phyloP scores from a whole-genome alignment of 2,113 vertebrate genomes.

The Triplophysa rosa region DNA sequence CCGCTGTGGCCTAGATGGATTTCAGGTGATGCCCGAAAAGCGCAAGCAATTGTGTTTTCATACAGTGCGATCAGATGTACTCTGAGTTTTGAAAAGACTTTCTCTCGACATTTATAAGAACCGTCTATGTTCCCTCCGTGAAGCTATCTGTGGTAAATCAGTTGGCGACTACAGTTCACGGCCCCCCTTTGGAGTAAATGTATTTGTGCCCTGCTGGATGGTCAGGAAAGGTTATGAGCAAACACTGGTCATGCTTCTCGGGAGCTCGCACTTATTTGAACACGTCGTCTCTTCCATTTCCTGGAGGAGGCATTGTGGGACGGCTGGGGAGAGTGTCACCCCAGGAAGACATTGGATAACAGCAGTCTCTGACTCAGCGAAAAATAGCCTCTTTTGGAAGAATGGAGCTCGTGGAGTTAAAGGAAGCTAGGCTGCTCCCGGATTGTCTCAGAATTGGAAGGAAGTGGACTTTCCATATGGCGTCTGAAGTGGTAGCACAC shows the following conservation, averaged over 20 bases:
- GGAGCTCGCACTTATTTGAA: slow-evolving; percentile 72
- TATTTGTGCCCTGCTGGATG: slow-evolving; percentile 48
- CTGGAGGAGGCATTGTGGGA: slow-evolving; percentile 53
- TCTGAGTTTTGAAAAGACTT: neutral
- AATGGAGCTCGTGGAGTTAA: slow-evolving; percentile 41
- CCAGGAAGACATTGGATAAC: slow-evolving; percentile 60
- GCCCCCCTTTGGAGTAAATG: slow-evolving; percentile 51
- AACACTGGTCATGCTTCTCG: slow-evolving; percentile 44
- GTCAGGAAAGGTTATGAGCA: slow-evolving; percentile 46
- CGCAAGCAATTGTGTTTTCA: slow-evolving; percentile 1
- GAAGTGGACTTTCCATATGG: slow-evolving; percentile 45
- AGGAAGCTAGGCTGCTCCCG: slow-evolving; percentile 29
- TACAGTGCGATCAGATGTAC: slow-evolving; percentile 46
- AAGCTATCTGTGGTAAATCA: slow-evolving; percentile 54
- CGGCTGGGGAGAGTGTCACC: slow-evolving; percentile 19
- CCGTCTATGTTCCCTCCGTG: slow-evolving; percentile 42
- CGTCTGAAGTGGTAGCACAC: slow-evolving; percentile 18
- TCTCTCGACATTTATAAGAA: slow-evolving; percentile 30
- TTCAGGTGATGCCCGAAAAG: slow-evolving; percentile 11
- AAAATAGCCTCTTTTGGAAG: slow-evolving; percentile 45
- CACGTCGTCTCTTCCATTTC: slow-evolving; percentile 62
- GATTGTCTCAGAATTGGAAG: slow-evolving; percentile 46
- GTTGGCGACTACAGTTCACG: slow-evolving; percentile 42
- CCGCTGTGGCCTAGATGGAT: slow-evolving; percentile 25
- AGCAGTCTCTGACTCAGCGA: slow-evolving; percentile 63